Evolutionary conservation across 2,797 vertebrate species (phyloP), one percentile per base, ranked within the genome.

Genomic region (Myiotriccus ornatus): DNA sequence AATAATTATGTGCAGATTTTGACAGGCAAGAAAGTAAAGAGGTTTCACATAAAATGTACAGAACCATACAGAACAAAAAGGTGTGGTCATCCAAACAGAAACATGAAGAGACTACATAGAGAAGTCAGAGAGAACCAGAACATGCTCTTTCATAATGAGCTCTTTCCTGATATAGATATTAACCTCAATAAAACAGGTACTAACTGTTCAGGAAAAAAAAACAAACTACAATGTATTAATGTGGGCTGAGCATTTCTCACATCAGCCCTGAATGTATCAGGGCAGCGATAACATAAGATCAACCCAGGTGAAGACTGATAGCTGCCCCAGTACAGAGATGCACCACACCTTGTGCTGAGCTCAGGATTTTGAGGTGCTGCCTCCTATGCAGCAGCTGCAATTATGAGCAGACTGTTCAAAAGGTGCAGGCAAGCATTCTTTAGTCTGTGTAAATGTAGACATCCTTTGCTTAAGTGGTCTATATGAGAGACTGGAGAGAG

Each of bases 31-130:
- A 93, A 91, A 86, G 55, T 43, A 75, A 88, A 90, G 87, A 94
- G 37, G n/a, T 90, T 93, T 83, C 93, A 96, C 83, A 93, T 50
- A 84, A 86, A 95, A 93, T 63, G 35, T 84, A 94, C 91, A 90
- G 49, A 94, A 90, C 59, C 32, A 41, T 79, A 93, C 57, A 91
- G 80, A 87, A 94, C 89, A 90, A 85, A 94, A 86, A 84, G 10
- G 23, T 73, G 52, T 21, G 52, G 55, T 52, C 73, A 87, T 78
- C 84, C 69, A 84, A 88, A 96, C 74, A 91, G 85, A 86, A 94
- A 95, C 92, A 89, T 49, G 44, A 94, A 96, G 28, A 84, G 69
- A 91, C 65, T 92, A 91, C 0, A 0, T 1, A 82, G 65, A 94
- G 77, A 79, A 86, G 57, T 1, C 22, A 88, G 41, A 82, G 73